These are phyloP conservation scores for Scaptomyza montana DNA, from an alignment of 1,140 invertebrate genomes.

Conservation along the genomic window DNA sequence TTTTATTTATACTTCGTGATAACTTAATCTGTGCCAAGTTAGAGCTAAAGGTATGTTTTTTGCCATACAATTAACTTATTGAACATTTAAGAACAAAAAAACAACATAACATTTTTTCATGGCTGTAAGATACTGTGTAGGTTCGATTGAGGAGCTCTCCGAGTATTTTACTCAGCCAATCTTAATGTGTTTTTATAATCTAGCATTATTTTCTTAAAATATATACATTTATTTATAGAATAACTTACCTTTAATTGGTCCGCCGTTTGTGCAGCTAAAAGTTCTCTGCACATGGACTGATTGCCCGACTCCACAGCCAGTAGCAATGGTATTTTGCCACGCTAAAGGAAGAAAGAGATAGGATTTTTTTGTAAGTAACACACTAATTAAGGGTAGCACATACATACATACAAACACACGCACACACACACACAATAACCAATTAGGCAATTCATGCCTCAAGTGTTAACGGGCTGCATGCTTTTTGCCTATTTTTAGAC, in stretches of 20 bases:
- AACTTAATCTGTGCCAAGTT: no score
- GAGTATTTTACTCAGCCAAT: neutral
- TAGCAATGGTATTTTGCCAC: conserved; percentile 96
- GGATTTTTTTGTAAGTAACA: conserved; percentile 32
- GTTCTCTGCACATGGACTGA: conserved; percentile 95
- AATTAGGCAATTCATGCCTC: conserved; percentile 80
- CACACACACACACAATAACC: conserved; percentile 48
- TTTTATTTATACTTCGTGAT: no score
- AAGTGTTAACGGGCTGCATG: conserved; percentile 77
- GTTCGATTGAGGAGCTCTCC: no score
- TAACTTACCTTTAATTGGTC: conserved; percentile 89
- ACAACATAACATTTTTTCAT: no score
- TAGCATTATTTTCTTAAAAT: neutral
- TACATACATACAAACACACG: conserved; percentile 12
- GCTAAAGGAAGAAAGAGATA: conserved; percentile 86
- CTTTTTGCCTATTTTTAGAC: conserved; percentile 71
- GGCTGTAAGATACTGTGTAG: no score
- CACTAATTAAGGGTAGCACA: conserved; percentile 46
- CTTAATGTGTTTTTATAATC: neutral
- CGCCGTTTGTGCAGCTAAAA: conserved; percentile 92
- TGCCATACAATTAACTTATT: no score
- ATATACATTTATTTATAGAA: neutral
- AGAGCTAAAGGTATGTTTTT: no score
- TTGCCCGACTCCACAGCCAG: conserved; percentile 96
- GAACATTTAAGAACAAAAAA: no score